phyloP scores from a whole-genome alignment of 1,140 invertebrate genomes.

The Drosophila repletoides region DNA sequence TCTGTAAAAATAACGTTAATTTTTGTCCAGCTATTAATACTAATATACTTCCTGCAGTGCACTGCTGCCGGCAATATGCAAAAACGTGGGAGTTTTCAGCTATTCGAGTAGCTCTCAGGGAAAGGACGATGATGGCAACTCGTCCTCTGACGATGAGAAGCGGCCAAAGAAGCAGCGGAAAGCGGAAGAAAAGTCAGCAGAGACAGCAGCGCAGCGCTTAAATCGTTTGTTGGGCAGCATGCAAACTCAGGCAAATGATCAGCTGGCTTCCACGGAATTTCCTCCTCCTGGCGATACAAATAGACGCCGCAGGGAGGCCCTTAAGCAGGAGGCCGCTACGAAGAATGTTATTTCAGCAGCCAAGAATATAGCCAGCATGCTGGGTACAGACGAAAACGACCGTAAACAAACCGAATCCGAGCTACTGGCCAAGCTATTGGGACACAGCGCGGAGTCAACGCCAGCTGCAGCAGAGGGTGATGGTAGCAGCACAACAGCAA shows the following conservation, averaged over 20 bases:
- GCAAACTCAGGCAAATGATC: conserved; percentile 64
- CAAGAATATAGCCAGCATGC: conserved; percentile 86
- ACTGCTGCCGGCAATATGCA: conserved; percentile 48
- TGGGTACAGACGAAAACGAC: conserved; percentile 85
- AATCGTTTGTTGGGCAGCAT: conserved; percentile 71
- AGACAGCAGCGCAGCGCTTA: conserved; percentile 65
- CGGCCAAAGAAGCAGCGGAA: conserved; percentile 42
- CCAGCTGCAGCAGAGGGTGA: conserved; percentile 14
- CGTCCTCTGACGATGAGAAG: conserved; percentile 69
- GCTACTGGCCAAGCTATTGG: conserved; percentile 87
- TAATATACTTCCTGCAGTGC: conserved; percentile 15
- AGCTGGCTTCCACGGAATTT: conserved; percentile 40
- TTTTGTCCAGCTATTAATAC: not conserved
- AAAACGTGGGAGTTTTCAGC: conserved; percentile 55
- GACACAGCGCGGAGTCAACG: conserved; percentile 82
- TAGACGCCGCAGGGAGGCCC: conserved; percentile 46
- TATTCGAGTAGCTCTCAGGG: conserved; percentile 51
- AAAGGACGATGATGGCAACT: conserved; percentile 60
- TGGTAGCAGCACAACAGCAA: not conserved
- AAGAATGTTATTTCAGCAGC: conserved; percentile 84
- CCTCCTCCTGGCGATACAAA: conserved; percentile 66
- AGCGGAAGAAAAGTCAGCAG: conserved; percentile 8
- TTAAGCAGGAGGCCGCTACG: conserved; percentile 50
- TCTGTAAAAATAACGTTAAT: not conserved
- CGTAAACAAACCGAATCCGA: conserved; percentile 88